Evolutionary conservation across 2,888 invertebrate species (phyloP).

Genomic region (Drosophila phalerata): DNA sequence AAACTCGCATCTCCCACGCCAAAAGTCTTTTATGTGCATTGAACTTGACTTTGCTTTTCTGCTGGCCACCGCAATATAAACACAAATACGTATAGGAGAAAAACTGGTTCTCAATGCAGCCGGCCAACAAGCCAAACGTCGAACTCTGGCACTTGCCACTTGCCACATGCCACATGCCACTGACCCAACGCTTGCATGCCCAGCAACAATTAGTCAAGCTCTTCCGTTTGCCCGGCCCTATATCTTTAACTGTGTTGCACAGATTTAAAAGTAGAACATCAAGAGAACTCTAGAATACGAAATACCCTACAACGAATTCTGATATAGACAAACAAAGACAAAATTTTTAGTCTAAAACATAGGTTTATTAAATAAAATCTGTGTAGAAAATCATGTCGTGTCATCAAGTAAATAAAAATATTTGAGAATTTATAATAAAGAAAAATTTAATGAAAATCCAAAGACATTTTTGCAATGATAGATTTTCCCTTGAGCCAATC

Average conservation of each 20-base stretch:
- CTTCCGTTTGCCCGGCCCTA: slow-evolving; percentile 27
- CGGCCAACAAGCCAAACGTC: slow-evolving; percentile 18
- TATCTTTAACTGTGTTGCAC: slow-evolving; percentile 57
- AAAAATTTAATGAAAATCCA: not conserved
- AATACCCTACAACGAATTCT: not conserved
- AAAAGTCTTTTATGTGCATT: slow-evolving; percentile 65
- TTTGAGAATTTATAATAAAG: not conserved
- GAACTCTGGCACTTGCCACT: slow-evolving; percentile 12
- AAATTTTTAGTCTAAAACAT: not conserved
- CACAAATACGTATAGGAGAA: slow-evolving; percentile 6
- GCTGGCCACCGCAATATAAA: slow-evolving; percentile 31
- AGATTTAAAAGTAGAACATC: slow-evolving; percentile 11
- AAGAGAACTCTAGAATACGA: not conserved
- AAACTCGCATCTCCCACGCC: slow-evolving; percentile 1
- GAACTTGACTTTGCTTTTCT: slow-evolving; percentile 70
- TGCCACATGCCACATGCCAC: not conserved
- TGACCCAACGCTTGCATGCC: slow-evolving; percentile 45
- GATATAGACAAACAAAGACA: not conserved
- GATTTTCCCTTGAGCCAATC: not conserved
- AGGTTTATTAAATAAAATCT: not conserved
- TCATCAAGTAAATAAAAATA: not conserved
- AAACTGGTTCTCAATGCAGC: slow-evolving; percentile 60
- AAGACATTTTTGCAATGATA: not conserved
- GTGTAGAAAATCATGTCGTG: not conserved
- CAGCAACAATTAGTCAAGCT: slow-evolving; percentile 82